Percentiles rank a stretch among this genome's conserved stretches.
These are phyloP conservation scores for Gymnobelideus leadbeateri DNA, from an alignment of 2,113 vertebrate genomes.

Conservation along the genomic window DNA sequence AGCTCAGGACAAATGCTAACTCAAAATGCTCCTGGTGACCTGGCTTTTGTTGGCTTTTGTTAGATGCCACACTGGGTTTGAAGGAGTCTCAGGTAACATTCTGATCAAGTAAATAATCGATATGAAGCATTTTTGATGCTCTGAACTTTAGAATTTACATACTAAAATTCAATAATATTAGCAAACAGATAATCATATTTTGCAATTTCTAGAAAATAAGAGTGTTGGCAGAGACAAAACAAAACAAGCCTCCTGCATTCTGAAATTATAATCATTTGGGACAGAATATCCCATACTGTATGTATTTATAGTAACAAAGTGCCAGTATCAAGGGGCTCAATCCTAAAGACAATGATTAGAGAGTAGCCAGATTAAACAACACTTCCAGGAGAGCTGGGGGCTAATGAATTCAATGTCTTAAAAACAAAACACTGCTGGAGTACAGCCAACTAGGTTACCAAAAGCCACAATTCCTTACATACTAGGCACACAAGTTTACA, in stretches of 20 bases:
- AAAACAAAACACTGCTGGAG: not conserved
- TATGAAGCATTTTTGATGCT: too few species aligned
- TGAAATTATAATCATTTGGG: conserved; percentile 1
- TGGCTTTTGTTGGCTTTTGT: not conserved
- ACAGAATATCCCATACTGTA: not conserved
- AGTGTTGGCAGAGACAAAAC: not conserved
- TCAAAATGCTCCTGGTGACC: not conserved
- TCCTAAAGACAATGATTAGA: not conserved
- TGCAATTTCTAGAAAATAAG: not conserved
- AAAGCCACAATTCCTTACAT: not conserved
- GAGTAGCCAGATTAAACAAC: not conserved
- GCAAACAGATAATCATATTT: not conserved
- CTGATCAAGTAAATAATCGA: not conserved
- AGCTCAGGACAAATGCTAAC: too few species aligned
- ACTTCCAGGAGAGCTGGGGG: not conserved
- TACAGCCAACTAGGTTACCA: too few species aligned
- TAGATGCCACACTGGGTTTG: not conserved
- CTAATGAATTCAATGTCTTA: not conserved
- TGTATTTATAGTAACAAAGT: conserved; percentile 27
- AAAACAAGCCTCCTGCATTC: not conserved
- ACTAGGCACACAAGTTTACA: not conserved
- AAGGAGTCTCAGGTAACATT: not conserved
- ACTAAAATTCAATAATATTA: too few species aligned
- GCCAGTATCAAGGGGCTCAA: not conserved
- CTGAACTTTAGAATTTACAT: too few species aligned